Evolutionary conservation across 2,888 invertebrate species (phyloP).

Genomic region (Leistus spinibarbis): DNA sequence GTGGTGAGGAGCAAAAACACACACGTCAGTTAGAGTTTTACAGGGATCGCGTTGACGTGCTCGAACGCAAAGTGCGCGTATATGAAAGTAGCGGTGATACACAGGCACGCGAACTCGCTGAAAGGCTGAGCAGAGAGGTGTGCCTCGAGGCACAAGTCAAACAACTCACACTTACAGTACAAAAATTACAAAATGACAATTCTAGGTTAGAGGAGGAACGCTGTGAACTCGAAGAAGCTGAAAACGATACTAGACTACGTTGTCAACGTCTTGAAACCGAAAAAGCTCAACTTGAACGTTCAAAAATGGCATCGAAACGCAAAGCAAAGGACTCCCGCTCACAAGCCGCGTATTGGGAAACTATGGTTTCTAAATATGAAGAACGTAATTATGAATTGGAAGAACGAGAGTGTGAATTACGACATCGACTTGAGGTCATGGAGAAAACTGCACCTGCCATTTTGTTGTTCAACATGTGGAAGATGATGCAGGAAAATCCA

Average conservation of each 20-base stretch:
- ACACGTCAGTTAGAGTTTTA: constrained; percentile 59
- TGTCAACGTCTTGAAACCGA: constrained; percentile 59
- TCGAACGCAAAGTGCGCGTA: constrained; percentile 69
- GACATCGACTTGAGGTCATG: constrained; percentile 62
- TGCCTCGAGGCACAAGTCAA: constrained; percentile 60
- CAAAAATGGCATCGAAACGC: constrained; percentile 47
- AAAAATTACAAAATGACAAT: constrained; percentile 67
- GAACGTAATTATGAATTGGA: constrained; percentile 60
- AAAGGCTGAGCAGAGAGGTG: constrained; percentile 68
- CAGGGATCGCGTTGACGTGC: constrained; percentile 67
- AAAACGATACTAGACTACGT: constrained; percentile 72
- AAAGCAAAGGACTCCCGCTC: constrained; percentile 43
- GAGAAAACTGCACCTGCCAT: constrained; percentile 68
- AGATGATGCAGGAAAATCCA: constrained; percentile 54
- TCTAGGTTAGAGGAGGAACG: constrained; percentile 72
- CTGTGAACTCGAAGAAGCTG: constrained; percentile 76
- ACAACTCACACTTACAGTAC: constrained; percentile 59
- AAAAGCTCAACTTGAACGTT: constrained; percentile 46
- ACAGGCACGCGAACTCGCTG: constrained; percentile 65
- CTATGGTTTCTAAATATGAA: constrained; percentile 62
- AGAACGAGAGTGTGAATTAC: constrained; percentile 61
- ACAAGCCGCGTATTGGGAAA: constrained; percentile 43
- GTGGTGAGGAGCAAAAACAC: constrained; percentile 22
- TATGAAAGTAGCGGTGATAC: constrained; percentile 71
- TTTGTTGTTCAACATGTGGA: constrained; percentile 66